Conservation (phyloP, 2,113 vertebrate species). For the Syrrhaptes paradoxus region DNA sequence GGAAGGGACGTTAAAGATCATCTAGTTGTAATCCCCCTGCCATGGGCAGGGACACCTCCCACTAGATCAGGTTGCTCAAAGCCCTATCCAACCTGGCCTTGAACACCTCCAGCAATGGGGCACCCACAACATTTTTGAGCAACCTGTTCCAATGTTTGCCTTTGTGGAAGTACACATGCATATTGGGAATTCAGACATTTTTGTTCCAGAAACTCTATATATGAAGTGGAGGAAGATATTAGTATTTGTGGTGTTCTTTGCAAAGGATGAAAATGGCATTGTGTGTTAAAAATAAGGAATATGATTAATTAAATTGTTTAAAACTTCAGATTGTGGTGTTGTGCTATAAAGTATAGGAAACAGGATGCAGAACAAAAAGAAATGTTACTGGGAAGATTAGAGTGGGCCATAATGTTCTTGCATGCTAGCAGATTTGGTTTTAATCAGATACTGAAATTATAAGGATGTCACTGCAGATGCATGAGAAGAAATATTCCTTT, state of each 20-base stretch:
- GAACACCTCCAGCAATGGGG: no score
- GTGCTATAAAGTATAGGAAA: neutral
- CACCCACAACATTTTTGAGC: no score
- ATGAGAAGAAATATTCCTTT: neutral
- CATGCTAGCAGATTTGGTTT: neutral
- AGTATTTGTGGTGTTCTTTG: neutral
- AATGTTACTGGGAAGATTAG: neutral
- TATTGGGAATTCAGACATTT: neutral
- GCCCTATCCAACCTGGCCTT: no score
- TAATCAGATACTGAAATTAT: neutral
- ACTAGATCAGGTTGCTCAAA: no score
- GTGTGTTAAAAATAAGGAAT: neutral
- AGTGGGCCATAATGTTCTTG: neutral
- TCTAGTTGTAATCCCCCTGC: no score
- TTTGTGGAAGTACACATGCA: neutral
- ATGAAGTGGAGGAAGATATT: neutral
- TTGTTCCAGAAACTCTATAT: neutral
- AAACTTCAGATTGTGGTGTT: neutral
- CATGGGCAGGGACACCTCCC: no score
- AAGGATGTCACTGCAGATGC: neutral
- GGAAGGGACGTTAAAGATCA: no score
- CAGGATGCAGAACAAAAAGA: neutral
- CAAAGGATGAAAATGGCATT: neutral
- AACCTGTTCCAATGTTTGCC: neutral
- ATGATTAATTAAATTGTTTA: neutral